Evolutionary conservation across 2,888 invertebrate species (phyloP).

Genomic region (Philereme transversata): DNA sequence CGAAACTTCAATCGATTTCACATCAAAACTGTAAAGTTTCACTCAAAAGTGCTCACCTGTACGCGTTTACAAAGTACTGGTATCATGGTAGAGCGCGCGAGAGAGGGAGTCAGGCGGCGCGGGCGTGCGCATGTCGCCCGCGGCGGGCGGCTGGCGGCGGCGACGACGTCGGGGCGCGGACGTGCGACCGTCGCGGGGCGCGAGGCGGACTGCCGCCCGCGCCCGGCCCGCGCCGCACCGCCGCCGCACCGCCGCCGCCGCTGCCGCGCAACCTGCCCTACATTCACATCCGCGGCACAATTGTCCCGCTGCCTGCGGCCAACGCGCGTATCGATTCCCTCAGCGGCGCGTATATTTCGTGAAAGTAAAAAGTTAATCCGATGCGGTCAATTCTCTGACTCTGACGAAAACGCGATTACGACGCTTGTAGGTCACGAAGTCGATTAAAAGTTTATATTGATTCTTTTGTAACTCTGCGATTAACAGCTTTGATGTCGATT

Average conservation of each 20-base stretch:
- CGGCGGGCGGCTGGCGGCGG: slow-evolving; percentile 37
- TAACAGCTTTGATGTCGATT: slow-evolving; percentile 18
- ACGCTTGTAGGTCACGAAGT: slow-evolving; percentile 71
- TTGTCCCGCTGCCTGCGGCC: slow-evolving; percentile 76
- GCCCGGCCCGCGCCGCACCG: slow-evolving; percentile 40
- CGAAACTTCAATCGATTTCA: slow-evolving; percentile 65
- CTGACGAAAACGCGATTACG: slow-evolving; percentile 64
- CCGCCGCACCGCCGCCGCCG: slow-evolving; percentile 37
- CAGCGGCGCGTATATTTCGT: slow-evolving; percentile 61
- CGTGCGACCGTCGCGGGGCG: slow-evolving; percentile 56
- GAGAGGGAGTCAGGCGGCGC: slow-evolving; percentile 33
- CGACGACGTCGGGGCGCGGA: slow-evolving; percentile 22
- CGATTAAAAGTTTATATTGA: slow-evolving; percentile 65
- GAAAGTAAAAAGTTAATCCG: slow-evolving; percentile 78
- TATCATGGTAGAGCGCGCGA: slow-evolving; percentile 53
- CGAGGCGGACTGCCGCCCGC: slow-evolving; percentile 63
- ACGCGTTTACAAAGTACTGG: slow-evolving; percentile 60
- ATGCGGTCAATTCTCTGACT: slow-evolving; percentile 69
- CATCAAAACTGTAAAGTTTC: slow-evolving; percentile 62
- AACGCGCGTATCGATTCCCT: slow-evolving; percentile 74
- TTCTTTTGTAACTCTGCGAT: slow-evolving; percentile 50
- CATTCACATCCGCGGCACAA: slow-evolving; percentile 76
- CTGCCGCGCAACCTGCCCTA: slow-evolving; percentile 74
- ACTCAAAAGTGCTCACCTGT: slow-evolving; percentile 61
- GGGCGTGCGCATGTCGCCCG: slow-evolving; percentile 29